Evolutionary conservation across 2,797 vertebrate species (phyloP).

Genomic region (Molossus molossus): DNA sequence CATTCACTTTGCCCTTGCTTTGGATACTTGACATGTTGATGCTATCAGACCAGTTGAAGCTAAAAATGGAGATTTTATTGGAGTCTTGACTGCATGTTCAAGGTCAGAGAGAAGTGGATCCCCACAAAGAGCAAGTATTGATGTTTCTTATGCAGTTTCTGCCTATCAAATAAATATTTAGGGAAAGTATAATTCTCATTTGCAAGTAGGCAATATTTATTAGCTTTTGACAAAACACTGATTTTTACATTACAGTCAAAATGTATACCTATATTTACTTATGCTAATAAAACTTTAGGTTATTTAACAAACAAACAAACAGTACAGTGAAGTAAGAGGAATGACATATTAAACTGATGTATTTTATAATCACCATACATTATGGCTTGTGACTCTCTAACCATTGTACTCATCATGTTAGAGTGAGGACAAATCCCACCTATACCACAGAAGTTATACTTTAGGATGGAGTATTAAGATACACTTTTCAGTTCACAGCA

Average conservation of each 20-base stretch:
- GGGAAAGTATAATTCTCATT: constrained; percentile 47
- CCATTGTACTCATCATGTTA: neutral
- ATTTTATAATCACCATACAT: constrained; percentile 28
- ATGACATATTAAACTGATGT: neutral
- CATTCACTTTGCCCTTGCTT: neutral
- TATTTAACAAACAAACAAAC: constrained; percentile 53
- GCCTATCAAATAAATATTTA: constrained; percentile 57
- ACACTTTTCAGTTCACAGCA: neutral
- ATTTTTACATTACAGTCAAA: constrained; percentile 50
- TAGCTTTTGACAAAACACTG: constrained; percentile 46
- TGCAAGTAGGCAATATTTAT: constrained; percentile 61
- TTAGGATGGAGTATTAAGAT: neutral
- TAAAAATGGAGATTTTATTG: constrained; percentile 60
- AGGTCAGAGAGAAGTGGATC: constrained; percentile 51
- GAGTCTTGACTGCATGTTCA: constrained; percentile 14
- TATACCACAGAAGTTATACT: neutral
- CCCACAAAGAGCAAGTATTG: constrained; percentile 31
- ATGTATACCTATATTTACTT: constrained; percentile 26
- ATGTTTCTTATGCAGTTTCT: neutral
- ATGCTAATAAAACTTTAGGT: constrained; percentile 46
- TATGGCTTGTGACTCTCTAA: neutral
- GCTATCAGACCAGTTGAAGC: constrained; percentile 33
- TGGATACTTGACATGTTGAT: constrained; percentile 28
- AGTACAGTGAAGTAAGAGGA: neutral
- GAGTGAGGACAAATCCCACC: neutral